phyloP scores from a whole-genome alignment of 1,140 invertebrate species.

The Sipha flava region DNA sequence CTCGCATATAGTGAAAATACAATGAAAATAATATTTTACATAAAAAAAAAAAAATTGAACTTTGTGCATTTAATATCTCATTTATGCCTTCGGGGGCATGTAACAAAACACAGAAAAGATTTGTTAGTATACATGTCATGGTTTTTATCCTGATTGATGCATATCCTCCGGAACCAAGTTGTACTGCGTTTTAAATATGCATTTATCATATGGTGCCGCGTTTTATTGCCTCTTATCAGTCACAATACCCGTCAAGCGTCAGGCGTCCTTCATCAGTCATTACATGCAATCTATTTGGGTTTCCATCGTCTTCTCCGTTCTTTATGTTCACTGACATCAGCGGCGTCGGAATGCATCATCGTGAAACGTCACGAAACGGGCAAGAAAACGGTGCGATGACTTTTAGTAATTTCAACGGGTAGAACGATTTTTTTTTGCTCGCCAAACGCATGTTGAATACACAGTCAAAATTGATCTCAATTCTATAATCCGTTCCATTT shows the following conservation, averaged over 20 bases:
- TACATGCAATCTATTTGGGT: background rate
- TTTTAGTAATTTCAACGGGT: no score
- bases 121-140: background rate
- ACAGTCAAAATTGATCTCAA: no score
- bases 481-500: no score
- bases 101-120: background rate
- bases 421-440: no score
- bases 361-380: background rate
- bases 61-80: background rate
- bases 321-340: no score
- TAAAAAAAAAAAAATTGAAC: background rate
- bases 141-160: slow-evolving; percentile 6
- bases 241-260: slow-evolving; percentile 6
- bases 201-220: background rate
- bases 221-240: slow-evolving; percentile 25
- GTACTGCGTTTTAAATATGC: background rate
- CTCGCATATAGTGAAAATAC: no score
- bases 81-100: background rate
- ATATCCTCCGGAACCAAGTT: background rate
- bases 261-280: slow-evolving; percentile 18
- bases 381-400: background rate
- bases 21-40: no score
- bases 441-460: no score
- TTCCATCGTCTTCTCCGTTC: background rate
- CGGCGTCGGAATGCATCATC: background rate